phyloP scores from a whole-genome alignment of 2,888 invertebrate genomes.

The Trilocha varians region DNA sequence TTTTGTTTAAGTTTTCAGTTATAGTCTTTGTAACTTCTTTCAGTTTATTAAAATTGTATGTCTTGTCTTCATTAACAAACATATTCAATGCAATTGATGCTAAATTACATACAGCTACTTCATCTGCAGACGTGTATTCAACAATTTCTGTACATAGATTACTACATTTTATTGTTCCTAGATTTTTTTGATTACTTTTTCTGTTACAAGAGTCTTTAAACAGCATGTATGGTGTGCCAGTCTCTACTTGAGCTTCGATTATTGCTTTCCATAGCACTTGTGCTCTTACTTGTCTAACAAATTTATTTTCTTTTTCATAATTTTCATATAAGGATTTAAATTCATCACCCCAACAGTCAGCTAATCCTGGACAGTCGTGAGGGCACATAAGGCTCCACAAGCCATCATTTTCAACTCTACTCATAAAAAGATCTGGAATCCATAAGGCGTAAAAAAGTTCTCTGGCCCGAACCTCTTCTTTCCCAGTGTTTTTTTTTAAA shows the following conservation, averaged over 20 bases:
- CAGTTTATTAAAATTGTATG: slow-evolving; percentile 90
- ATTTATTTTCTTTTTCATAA: slow-evolving; percentile 88
- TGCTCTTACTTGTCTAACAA: slow-evolving; percentile 81
- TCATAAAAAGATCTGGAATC: slow-evolving; percentile 99
- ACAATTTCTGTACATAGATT: slow-evolving; percentile 99
- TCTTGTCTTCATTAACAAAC: slow-evolving; percentile 86
- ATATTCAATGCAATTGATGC: slow-evolving; percentile 97
- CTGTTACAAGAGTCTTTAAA: slow-evolving; percentile 97
- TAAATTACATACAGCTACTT: slow-evolving; percentile 97
- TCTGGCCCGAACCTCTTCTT: slow-evolving; percentile 94
- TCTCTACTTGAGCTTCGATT: slow-evolving; percentile 95
- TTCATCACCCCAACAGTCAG: slow-evolving; percentile 95
- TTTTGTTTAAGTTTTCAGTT: slow-evolving; percentile 94
- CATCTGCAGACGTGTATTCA: slow-evolving; percentile 92
- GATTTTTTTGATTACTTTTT: slow-evolving; percentile 97
- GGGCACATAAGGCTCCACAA: slow-evolving; percentile 99
- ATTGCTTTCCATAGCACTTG: slow-evolving; percentile 95
- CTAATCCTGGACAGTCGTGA: slow-evolving; percentile 89
- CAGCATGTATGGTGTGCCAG: slow-evolving; percentile 98
- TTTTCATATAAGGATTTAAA: slow-evolving; percentile 90
- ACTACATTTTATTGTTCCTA: slow-evolving; percentile 98
- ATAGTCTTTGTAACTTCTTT: slow-evolving; percentile 90
- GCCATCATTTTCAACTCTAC: slow-evolving; percentile 86
- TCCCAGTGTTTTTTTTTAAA: slow-evolving; percentile 95
- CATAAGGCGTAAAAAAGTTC: slow-evolving; percentile 98